Percentiles rank a stretch among this genome's conserved stretches.
phyloP scores from a whole-genome alignment of 2,113 vertebrate genomes.

The Aleadryas rufinucha region DNA sequence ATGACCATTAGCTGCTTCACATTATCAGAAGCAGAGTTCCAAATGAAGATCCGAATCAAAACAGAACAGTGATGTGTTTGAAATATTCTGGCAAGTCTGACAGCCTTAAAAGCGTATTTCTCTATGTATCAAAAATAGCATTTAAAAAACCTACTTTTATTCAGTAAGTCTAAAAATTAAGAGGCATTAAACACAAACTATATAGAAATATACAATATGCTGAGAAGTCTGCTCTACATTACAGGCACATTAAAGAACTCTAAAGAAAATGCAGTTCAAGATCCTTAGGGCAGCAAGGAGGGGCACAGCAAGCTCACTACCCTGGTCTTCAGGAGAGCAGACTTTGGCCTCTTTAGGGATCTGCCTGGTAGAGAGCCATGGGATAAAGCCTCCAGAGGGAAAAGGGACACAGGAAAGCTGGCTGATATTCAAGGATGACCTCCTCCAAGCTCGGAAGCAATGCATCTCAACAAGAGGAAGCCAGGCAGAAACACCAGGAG shows the following conservation, averaged over 20 bases:
- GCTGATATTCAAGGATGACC: too few species aligned
- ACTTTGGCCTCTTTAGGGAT: neutral
- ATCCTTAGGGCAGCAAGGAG: neutral
- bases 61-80: neutral
- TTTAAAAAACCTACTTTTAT: neutral
- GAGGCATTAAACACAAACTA: neutral
- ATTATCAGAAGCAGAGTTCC: neutral
- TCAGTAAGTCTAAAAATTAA: neutral
- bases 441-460: neutral
- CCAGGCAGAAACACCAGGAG: neutral
- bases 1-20: neutral
- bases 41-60: neutral
- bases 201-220: neutral
- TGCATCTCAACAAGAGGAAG: neutral
- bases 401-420: neutral
- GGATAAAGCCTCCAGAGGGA: neutral
- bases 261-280: neutral
- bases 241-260: neutral
- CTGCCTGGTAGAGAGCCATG: neutral
- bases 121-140: neutral
- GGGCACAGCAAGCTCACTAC: neutral
- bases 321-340: neutral
- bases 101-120: neutral
- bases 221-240: neutral
- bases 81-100: neutral